Base-by-base conservation (phyloP, 2,113 vertebrate genomes). In the Panurus biarmicus region DNA sequence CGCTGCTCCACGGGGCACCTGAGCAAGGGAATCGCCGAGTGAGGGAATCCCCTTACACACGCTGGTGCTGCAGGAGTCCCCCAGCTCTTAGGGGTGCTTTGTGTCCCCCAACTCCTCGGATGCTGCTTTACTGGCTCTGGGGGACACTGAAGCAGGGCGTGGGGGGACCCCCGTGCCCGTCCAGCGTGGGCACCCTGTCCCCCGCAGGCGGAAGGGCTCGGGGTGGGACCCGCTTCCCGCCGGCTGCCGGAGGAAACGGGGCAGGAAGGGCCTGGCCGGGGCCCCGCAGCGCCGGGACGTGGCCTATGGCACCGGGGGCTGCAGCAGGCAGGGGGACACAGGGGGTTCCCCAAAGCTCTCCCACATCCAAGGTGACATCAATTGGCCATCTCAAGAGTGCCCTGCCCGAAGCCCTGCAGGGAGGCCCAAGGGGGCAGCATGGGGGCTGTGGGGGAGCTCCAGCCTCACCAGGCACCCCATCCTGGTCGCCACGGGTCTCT, bases 231-330 rank as follows among this genome's bases (percentile, higher is more conserved):
- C 2, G 60, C 82, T 95, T 96, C 92, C 95, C 85, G 44, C 70
- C 13, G 33, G 87, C 90, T 85, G 78, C 95, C 67, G 90, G 81
- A 96, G 95, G 95, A 96, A 96, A 45, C 53, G 5, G 86, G 71
- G 81, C 95, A 96, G 95, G 96, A 96, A 96, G 92, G 86, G 77
- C 85, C 92, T 77, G 87, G 90, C 87, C 7, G 29, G 65, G 77
- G 70, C 81, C 71, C 76, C 19, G 28, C 89, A 15, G 79, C 2
- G 26, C 82, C 15, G 31, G 87, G 74, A 87, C 36, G 35, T 1
- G 80, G 42, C 66, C 51, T 1, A 4, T 2, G 15, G 61, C 81
- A 42, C 6, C 16, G n/a, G 60, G 48, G 35, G 56, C 48, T 35
- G 36, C 31, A 1, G 53, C 3, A 1, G 69, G 51, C 2, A 12